A percentile compares a stretch with the other conserved stretches of the same genome.
phyloP scores from a whole-genome alignment of 1,140 invertebrate genomes.

The Euborellia annulipes region DNA sequence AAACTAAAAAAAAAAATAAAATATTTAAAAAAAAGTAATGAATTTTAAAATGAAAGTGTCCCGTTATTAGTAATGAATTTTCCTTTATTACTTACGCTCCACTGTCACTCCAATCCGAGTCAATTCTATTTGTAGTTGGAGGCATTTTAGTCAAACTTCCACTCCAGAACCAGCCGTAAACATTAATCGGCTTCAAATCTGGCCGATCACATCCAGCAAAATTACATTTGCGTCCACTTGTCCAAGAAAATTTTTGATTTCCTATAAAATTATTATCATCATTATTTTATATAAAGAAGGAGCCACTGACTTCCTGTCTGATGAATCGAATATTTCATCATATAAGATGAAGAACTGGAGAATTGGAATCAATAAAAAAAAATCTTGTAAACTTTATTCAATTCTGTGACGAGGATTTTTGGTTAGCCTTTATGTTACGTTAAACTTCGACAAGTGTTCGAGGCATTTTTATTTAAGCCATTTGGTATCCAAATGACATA shows the following conservation, averaged over 20 bases:
- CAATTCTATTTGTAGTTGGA: slow-evolving; percentile 20
- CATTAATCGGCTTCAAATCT: slow-evolving; percentile 20
- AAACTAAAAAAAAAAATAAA: slow-evolving; percentile 10
- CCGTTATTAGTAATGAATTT: too few species aligned
- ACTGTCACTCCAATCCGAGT: slow-evolving; percentile 26
- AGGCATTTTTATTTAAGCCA: too few species aligned
- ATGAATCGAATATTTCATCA: too few species aligned
- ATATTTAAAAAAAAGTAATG: slow-evolving; percentile 8
- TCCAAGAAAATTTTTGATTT: slow-evolving; percentile 19
- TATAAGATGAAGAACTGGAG: too few species aligned
- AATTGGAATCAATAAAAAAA: too few species aligned
- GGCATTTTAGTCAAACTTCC: slow-evolving; percentile 20
- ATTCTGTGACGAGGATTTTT: too few species aligned
- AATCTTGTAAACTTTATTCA: too few species aligned
- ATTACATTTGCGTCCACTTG: slow-evolving; percentile 25
- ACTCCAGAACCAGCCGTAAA: slow-evolving; percentile 28
- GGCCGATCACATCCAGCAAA: slow-evolving; percentile 22
- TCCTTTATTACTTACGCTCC: slow-evolving; percentile 21
- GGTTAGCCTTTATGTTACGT: too few species aligned
- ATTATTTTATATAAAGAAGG: too few species aligned
- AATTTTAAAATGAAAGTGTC: background rate
- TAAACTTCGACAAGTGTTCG: too few species aligned
- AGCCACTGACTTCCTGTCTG: too few species aligned
- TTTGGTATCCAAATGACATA: too few species aligned
- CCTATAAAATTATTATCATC: slow-evolving; percentile 3